These are phyloP conservation scores for Ceryle rudis DNA, from an alignment of 2,797 vertebrate species.

Conservation along the genomic window DNA sequence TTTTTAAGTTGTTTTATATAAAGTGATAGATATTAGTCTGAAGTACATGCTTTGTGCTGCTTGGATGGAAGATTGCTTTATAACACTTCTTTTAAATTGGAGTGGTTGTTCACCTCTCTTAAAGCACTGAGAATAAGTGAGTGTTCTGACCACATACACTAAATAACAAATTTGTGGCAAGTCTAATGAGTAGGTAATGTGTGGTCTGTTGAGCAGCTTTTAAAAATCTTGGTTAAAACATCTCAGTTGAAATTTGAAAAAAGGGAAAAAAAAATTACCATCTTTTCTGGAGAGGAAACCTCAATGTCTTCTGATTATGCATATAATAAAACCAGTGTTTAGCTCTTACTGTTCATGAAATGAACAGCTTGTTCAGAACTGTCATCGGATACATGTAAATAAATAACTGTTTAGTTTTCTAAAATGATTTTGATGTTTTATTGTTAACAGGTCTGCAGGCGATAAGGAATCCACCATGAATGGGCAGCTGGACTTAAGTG, in stretches of 20 bases:
- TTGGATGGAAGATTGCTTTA: neutral
- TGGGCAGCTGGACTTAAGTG: constrained; percentile 97
- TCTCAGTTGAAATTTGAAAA: neutral
- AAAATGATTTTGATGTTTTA: constrained; percentile 19
- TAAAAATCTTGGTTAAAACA: neutral
- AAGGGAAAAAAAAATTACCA: accelerated
- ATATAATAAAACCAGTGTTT: neutral
- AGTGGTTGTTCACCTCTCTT: neutral
- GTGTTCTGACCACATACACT: neutral
- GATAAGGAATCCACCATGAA: constrained; percentile 87
- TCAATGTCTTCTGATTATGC: neutral
- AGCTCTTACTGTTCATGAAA: neutral
- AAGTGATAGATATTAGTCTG: neutral
- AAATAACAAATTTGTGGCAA: neutral
- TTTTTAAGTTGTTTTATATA: neutral
- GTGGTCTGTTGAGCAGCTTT: neutral
- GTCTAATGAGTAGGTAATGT: neutral
- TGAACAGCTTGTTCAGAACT: neutral
- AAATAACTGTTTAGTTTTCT: neutral
- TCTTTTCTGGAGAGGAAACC: neutral
- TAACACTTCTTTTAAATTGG: neutral
- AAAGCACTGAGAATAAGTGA: neutral
- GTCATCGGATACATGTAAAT: neutral
- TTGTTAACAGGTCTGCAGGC: constrained; percentile 26
- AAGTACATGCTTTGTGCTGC: neutral